These are phyloP conservation scores for Petrocephalus schoutedeni DNA, from an alignment of 2,797 vertebrate genomes.

Conservation along the genomic window DNA sequence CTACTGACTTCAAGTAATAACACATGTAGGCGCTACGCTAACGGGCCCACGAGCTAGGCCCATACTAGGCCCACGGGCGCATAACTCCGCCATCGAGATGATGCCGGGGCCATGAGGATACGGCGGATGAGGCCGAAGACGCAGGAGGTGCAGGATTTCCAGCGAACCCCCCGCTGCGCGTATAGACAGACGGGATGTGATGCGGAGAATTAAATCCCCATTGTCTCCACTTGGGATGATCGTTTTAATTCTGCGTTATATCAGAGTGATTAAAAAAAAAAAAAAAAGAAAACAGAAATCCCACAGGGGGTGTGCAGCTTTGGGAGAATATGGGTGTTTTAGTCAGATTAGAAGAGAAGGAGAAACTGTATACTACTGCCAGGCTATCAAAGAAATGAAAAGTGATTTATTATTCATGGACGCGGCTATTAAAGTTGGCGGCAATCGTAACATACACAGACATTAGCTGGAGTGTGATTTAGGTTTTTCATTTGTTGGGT, in stretches of 20 bases:
- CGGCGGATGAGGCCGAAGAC: background rate
- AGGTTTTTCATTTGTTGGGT: background rate
- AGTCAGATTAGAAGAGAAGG: slow-evolving; percentile 6
- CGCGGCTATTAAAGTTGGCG: background rate
- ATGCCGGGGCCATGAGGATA: background rate
- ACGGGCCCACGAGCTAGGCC: background rate
- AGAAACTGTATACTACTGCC: background rate
- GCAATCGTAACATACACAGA: background rate
- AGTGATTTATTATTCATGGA: background rate
- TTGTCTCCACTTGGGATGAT: slow-evolving; percentile 4
- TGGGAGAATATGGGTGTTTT: slow-evolving; percentile 10
- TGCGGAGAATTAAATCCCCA: slow-evolving; percentile 17
- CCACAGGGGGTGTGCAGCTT: slow-evolving; percentile 8
- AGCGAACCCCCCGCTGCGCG: background rate
- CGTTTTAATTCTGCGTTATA: slow-evolving; percentile 23
- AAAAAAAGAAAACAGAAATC: slow-evolving; percentile 21
- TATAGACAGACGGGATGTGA: slow-evolving; percentile 17
- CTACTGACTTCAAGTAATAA: slow-evolving; percentile 12
- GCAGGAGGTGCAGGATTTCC: background rate
- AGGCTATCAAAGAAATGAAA: slow-evolving; percentile 15
- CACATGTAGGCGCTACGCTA: background rate
- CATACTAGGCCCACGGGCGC: background rate
- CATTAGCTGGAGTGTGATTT: background rate
- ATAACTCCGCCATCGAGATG: background rate
- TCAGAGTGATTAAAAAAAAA: slow-evolving; percentile 26